Conservation (phyloP, 2,797 vertebrate species). For the Smutsia gigantea region DNA sequence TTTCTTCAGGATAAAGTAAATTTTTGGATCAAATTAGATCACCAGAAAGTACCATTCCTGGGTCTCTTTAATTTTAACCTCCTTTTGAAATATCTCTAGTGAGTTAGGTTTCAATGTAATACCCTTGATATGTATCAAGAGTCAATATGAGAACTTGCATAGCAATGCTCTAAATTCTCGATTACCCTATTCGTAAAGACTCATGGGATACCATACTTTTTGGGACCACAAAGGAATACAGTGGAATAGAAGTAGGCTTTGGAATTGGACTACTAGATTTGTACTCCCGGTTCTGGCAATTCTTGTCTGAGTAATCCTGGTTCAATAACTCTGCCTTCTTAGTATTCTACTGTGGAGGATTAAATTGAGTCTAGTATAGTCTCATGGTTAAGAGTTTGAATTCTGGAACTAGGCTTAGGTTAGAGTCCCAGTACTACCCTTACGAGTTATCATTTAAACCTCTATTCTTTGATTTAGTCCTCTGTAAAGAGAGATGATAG, state of each 20-base stretch:
- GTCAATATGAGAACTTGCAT: not conserved
- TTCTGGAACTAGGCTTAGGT: not conserved
- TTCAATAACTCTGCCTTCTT: not conserved
- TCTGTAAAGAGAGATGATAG: not conserved
- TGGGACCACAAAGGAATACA: not conserved
- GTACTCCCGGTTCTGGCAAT: not conserved
- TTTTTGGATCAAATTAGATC: not conserved
- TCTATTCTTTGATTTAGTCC: not conserved
- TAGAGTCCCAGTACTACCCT: not conserved
- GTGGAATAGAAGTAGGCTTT: not conserved
- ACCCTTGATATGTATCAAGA: not conserved
- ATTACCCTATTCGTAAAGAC: not conserved
- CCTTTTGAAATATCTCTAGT: not conserved
- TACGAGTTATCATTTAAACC: not conserved
- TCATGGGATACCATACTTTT: not conserved
- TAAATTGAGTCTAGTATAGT: not conserved
- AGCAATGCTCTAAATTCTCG: not conserved
- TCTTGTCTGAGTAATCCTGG: not conserved
- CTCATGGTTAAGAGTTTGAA: not conserved
- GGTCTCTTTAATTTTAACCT: not conserved
- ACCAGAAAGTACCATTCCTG: not conserved
- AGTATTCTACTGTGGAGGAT: not conserved
- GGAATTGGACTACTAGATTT: not conserved
- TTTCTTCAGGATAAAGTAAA: not conserved
- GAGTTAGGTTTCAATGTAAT: not conserved